Evolutionary conservation across 2,113 vertebrate genomes (phyloP).

Genomic region (Chlorocebus sabaeus): DNA sequence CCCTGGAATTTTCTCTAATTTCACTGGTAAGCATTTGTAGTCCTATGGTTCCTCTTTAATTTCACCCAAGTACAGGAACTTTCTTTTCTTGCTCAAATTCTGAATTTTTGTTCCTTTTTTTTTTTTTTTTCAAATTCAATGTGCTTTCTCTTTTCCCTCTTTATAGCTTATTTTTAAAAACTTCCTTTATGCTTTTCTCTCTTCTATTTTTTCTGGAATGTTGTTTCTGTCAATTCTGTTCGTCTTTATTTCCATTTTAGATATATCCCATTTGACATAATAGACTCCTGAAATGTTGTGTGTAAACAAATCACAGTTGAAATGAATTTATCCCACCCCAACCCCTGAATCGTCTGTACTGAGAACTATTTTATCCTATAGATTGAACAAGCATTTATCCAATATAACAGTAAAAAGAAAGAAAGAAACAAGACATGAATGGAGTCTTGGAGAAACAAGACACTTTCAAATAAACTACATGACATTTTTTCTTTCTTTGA

Average conservation of each 20-base stretch:
- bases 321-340: background rate
- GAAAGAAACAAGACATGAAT: background rate
- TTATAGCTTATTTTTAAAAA: background rate
- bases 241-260: background rate
- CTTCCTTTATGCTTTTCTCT: background rate
- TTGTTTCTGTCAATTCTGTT: background rate
- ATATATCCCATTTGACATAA: background rate
- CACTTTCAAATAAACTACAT: background rate
- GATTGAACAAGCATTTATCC: background rate
- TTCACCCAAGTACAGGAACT: background rate
- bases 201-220: background rate
- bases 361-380: background rate
- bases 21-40: background rate
- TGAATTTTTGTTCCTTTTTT: background rate
- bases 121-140: background rate
- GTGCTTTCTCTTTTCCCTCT: background rate
- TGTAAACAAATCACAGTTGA: background rate
- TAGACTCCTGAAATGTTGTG: background rate
- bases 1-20: background rate
- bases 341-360: background rate
- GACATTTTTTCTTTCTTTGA: background rate
- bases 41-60: background rate
- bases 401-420: background rate
- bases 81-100: conserved; percentile 2
- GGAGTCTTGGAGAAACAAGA: background rate